Percentiles rank a stretch among this genome's conserved stretches.
Evolutionary conservation across 2,888 invertebrate genomes (phyloP).

Genomic region (Pollenia labialis): DNA sequence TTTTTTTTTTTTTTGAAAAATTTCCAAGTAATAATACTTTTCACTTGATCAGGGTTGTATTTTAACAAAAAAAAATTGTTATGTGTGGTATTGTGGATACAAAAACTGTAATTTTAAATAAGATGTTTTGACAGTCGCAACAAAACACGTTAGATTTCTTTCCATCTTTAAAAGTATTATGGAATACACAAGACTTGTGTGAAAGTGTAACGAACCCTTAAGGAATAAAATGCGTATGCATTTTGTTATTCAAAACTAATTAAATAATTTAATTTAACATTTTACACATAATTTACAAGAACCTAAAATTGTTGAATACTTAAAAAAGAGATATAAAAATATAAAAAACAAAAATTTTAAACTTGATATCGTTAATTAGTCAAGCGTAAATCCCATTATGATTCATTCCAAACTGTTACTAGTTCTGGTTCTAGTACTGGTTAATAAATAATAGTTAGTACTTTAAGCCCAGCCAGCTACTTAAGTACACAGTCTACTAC

Average conservation of each 20-base stretch:
- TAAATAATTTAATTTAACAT: not conserved
- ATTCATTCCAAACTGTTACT: slow-evolving; percentile 41
- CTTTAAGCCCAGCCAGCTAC: slow-evolving; percentile 21
- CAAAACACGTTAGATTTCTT: not conserved
- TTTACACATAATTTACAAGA: slow-evolving; percentile 21
- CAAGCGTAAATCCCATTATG: slow-evolving; percentile 75
- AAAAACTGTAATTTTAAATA: too few species aligned
- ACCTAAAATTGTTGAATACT: not conserved
- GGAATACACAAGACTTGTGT: too few species aligned
- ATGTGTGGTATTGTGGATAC: too few species aligned
- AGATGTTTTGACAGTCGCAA: not conserved
- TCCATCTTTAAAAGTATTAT: not conserved
- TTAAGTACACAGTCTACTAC: too few species aligned
- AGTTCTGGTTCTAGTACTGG: slow-evolving; percentile 22
- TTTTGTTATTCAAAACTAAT: not conserved
- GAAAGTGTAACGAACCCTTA: not conserved
- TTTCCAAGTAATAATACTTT: too few species aligned
- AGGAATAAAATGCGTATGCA: slow-evolving; percentile 17
- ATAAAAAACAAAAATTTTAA: slow-evolving; percentile 62
- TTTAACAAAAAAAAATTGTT: too few species aligned
- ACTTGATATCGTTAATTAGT: slow-evolving; percentile 77
- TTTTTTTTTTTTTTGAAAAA: too few species aligned
- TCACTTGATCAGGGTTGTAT: too few species aligned
- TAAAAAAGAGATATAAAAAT: not conserved
- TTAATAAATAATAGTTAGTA: not conserved